Evolutionary conservation across 2,888 invertebrate genomes (phyloP), one percentile per base, ranked within the genome.

Genomic region (Lycia hirtaria): DNA sequence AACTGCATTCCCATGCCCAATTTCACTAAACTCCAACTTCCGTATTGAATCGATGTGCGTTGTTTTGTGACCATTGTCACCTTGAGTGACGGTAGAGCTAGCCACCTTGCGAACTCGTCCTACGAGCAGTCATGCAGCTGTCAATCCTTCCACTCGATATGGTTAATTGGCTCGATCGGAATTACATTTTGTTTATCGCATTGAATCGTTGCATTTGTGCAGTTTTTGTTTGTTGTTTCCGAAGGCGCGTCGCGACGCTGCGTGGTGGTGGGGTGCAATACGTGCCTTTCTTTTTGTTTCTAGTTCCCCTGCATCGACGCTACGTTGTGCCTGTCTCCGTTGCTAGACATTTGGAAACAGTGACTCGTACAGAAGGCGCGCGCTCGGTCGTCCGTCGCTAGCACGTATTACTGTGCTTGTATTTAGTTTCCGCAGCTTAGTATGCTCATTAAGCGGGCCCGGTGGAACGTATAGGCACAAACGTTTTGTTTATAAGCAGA

Each of bases 401-500:
- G 68, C 62, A 72, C 64, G 47, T 52, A 64, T 60, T 49, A 64
- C 61, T 49, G 54, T 61, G 33, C 20, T 14, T 63, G 62, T 66
- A 40, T 56, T 33, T 44, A 45, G 68, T 76, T 78, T 70, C 73
- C 72, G 68, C 71, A 73, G 77, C 80, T 76, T 76, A 72, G 33
- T 70, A 69, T 71, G 70, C 73, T 70, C 69, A 76, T 71, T 75
- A 72, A 75, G 75, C 76, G 72, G 68, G 67, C 70, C 69, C 66
- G 67, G 68, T 66, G 66, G 67, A 72, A 63, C 67, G 61, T 62
- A n/a, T n/a, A 70, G 65, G 60, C 68, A 67, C 70, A 58, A 65
- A 79, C 67, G 75, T 68, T 71, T 82, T 85, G 87, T 88, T 87
- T 88, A 84, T 85, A 88, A 83, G 78, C 82, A 76, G 76, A 75